These are phyloP conservation scores for Apeltes quadracus DNA, from an alignment of 2,113 vertebrate species.

Conservation along the genomic window DNA sequence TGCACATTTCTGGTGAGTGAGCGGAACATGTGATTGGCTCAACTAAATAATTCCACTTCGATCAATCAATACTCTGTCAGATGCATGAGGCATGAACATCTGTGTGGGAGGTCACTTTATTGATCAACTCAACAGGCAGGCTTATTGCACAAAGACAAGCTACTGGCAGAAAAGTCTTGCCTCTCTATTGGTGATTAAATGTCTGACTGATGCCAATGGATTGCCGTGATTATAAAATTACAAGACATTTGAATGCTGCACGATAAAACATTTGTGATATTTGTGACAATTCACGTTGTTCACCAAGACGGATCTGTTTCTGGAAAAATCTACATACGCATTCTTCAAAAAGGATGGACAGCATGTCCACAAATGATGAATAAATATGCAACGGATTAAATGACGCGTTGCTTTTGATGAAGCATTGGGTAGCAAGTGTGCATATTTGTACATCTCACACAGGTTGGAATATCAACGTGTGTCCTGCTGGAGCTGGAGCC, in stretches of 20 bases:
- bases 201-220: conserved; percentile 39
- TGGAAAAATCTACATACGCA: conserved; percentile 11
- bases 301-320: background rate
- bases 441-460: background rate
- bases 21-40: conserved; percentile 60
- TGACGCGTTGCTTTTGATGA: conserved; percentile 10
- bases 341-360: conserved; percentile 9
- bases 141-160: conserved; percentile 42
- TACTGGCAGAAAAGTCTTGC: conserved; percentile 19
- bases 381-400: conserved; percentile 34
- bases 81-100: conserved; percentile 57
- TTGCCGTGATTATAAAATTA: conserved; percentile 55
- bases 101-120: conserved; percentile 66
- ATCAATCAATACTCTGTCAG: conserved; percentile 73
- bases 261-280: conserved; percentile 16
- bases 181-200: conserved; percentile 38
- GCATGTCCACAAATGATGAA: conserved; percentile 9
- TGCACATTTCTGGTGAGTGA: conserved; percentile 17
- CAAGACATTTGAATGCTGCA: conserved; percentile 31
- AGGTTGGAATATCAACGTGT: conserved; percentile 50
- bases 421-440: background rate
- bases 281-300: conserved; percentile 11
- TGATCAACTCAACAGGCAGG: conserved; percentile 51
- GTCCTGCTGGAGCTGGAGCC: conserved; percentile 48
- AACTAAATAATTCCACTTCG: conserved; percentile 64